Conservation (phyloP, 1,140 invertebrate genomes). For the Alviniconcha marisindica region DNA sequence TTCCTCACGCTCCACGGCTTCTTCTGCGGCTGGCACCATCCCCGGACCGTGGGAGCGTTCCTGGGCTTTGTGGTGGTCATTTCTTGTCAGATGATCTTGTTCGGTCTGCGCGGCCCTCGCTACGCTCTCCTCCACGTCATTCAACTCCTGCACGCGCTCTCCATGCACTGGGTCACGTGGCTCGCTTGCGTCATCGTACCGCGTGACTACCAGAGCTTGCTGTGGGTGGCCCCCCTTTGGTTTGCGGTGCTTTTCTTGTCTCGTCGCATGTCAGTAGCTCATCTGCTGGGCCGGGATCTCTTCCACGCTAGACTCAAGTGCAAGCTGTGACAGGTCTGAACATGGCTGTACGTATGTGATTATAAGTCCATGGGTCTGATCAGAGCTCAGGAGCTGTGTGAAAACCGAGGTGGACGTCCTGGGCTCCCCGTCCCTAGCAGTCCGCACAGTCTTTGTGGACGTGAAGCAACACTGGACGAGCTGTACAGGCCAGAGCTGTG, state of each 20-base stretch:
- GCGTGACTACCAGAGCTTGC: conserved; percentile 6
- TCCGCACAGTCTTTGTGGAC: too few species aligned
- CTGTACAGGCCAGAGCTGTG: too few species aligned
- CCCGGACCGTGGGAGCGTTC: conserved; percentile 1
- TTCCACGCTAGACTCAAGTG: neutral
- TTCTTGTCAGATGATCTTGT: conserved; percentile 1
- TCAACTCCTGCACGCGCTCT: neutral
- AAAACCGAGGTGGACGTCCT: too few species aligned
- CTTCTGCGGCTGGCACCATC: conserved; percentile 31
- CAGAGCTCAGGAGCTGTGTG: too few species aligned
- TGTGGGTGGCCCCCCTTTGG: conserved; percentile 34
- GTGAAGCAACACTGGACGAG: too few species aligned
- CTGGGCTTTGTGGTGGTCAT: neutral
- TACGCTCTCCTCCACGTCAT: neutral
- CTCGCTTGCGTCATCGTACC: conserved; percentile 7
- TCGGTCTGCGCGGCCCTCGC: neutral
- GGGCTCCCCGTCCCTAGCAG: too few species aligned
- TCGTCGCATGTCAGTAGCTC: neutral
- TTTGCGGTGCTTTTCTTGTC: neutral
- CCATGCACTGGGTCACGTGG: conserved; percentile 39
- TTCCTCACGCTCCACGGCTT: conserved; percentile 32
- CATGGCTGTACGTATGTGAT: neutral
- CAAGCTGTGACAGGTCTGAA: neutral
- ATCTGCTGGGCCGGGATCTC: neutral
- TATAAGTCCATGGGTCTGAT: too few species aligned